phyloP scores from a whole-genome alignment of 2,113 vertebrate species.

The Prionailurus viverrinus region DNA sequence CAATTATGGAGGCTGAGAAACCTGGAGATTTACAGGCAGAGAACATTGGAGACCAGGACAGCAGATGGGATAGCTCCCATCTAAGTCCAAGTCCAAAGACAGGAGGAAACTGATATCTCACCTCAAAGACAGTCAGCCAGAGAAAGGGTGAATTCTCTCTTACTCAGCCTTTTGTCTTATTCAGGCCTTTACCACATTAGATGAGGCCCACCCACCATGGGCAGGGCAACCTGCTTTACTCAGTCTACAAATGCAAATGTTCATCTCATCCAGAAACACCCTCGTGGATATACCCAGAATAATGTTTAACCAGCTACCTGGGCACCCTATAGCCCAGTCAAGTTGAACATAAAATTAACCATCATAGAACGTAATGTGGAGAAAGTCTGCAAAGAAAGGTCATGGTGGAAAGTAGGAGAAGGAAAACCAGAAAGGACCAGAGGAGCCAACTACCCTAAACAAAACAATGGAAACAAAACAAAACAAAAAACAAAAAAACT shows the following conservation, averaged over 20 bases:
- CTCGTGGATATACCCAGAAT: no score
- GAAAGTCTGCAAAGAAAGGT: background rate
- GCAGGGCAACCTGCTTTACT: no score
- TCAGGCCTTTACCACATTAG: no score
- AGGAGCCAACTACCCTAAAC: background rate
- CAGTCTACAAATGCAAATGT: no score
- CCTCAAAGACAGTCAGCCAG: background rate
- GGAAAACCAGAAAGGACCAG: background rate
- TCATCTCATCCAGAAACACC: no score
- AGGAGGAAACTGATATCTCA: background rate
- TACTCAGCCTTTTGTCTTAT: no score
- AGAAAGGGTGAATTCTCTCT: no score
- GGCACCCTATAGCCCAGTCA: background rate
- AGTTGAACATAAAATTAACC: background rate
- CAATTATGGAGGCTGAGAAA: background rate
- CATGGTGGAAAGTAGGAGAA: background rate
- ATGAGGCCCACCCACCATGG: no score
- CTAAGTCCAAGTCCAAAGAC: background rate
- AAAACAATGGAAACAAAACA: background rate
- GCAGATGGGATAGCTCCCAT: background rate
- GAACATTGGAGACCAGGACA: background rate
- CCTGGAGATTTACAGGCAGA: background rate
- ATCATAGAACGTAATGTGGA: background rate
- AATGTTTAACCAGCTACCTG: no score
- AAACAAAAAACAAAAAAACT: no score